Percentiles rank a stretch among this genome's conserved stretches.
Conservation (phyloP, 2,113 vertebrate genomes). For the Smithornis capensis region DNA sequence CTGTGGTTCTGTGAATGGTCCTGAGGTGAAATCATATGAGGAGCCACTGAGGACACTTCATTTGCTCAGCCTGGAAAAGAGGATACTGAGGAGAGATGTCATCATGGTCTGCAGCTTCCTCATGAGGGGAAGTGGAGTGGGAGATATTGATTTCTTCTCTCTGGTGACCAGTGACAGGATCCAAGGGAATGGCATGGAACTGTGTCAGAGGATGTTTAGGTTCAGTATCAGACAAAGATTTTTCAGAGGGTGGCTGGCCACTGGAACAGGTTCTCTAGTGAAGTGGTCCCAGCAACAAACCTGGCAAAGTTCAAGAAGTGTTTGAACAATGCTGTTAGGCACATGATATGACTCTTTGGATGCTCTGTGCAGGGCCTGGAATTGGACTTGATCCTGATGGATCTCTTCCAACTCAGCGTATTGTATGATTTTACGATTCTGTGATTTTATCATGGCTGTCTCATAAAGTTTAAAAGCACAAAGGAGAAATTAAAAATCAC, state of each 20-base stretch:
- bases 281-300: not conserved
- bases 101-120: accelerated
- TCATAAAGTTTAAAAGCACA: not conserved
- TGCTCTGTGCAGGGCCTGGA: not conserved
- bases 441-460: not conserved
- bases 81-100: not conserved
- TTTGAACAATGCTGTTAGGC: not conserved
- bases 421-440: not conserved
- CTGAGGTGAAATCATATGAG: not conserved
- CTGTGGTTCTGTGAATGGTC: too few relatives aligned
- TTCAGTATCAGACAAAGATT: not conserved
- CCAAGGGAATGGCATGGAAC: not conserved
- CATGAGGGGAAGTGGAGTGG: not conserved
- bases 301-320: not conserved
- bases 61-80: not conserved
- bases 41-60: not conserved
- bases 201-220: not conserved
- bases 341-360: not conserved
- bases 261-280: not conserved
- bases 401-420: not conserved
- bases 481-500: not conserved
- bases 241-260: not conserved
- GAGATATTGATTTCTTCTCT: not conserved
- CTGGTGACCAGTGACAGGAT: not conserved
- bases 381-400: not conserved